Evolutionary conservation across 2,888 invertebrate species (phyloP), one percentile per base, ranked within the genome.

Genomic region (Melanostoma mellinum): DNA sequence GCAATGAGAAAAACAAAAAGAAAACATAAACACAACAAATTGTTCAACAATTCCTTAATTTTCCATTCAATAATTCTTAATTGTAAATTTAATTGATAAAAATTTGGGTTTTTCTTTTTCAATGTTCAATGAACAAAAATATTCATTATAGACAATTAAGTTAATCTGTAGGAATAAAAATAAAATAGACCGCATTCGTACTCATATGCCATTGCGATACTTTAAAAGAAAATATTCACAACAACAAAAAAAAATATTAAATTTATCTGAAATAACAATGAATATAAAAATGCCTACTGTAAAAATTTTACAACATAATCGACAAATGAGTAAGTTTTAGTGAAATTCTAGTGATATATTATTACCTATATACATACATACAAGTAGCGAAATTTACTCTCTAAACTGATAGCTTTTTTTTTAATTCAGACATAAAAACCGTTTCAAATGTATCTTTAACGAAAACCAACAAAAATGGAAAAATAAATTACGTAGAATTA

Each of bases 81-180:
- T 73, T 81, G 85, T 73, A 85, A 61, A 79, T 61, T 85, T 65
- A 86, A 86, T 87, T 86, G 73, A 85, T 85, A 87, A 78, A 50
- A 67, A 35, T 56, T 56, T 63, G 33, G 56, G 46, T 80, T 48
- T 60, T 61, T 35, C 52, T 50, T 46, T 79, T 82, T 73, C 73
- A 55, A 61, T 53, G 76, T 61, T 82, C 36, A 20, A 35, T 33
- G 10, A 52, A 73, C 68, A 42, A 71, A 10, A 71, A 80, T 48
- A 48, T 79, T 72, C 65, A 55, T 84, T 86, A 87, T 86, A 87
- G 85, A 87, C 86, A 85, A 86, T 75, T 63, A 68, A 61, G 44
- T 74, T 69, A 68, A 44, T 60, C 20, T 50, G 58, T 65, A 63
- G 30, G 40, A 36, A 50, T 5, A 46, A 53, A 46, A 38, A 36